phyloP scores from a whole-genome alignment of 2,888 invertebrate genomes.

The Mesochorus sp. region DNA sequence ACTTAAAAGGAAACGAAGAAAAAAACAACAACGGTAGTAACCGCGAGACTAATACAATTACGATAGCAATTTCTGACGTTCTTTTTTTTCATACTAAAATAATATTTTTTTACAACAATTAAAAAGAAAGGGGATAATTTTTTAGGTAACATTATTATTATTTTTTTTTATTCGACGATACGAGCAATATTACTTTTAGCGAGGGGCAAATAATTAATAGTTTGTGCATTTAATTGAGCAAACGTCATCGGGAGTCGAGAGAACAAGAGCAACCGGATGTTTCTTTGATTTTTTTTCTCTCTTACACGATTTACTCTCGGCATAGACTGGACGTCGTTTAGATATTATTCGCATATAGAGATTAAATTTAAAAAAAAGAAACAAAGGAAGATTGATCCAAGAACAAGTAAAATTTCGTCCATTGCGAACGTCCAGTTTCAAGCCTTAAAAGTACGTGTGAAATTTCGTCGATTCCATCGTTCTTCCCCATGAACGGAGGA shows the following conservation, averaged over 20 bases:
- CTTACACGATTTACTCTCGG: conserved; percentile 22
- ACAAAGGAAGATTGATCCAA: neutral
- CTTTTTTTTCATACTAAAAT: conserved; percentile 27
- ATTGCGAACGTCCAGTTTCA: conserved; percentile 45
- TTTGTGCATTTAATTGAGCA: conserved; percentile 56
- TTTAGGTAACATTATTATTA: neutral
- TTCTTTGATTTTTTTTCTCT: conserved; percentile 12
- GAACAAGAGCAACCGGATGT: conserved; percentile 50
- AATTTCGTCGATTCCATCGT: neutral
- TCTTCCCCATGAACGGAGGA: neutral
- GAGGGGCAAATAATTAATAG: conserved; percentile 39
- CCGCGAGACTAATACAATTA: neutral
- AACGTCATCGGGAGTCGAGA: conserved; percentile 44
- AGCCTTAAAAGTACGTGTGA: neutral
- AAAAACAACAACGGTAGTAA: neutral
- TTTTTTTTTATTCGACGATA: conserved; percentile 64
- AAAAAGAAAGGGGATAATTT: neutral
- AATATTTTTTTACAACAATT: neutral
- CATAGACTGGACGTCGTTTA: conserved; percentile 42
- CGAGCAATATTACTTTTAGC: conserved; percentile 76
- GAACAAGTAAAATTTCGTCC: conserved; percentile 55
- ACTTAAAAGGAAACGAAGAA: conserved; percentile 68
- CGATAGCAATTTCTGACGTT: too few relatives aligned
- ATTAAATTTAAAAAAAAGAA: neutral
- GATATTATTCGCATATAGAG: conserved; percentile 44